Conservation (phyloP, 2,113 vertebrate species). For the Microtus pennsylvanicus region DNA sequence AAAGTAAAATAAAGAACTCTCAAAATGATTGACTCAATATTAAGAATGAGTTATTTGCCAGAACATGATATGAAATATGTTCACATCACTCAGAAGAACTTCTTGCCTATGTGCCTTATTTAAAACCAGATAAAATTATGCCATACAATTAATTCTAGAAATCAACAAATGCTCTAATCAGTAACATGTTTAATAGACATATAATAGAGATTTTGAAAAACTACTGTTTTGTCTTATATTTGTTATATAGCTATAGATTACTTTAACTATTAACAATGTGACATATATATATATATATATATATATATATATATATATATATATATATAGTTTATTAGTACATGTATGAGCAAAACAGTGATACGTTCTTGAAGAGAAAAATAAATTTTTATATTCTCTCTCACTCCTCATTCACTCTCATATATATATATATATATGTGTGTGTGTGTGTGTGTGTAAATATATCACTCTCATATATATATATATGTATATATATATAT, state of each 20-base stretch:
- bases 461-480: no score
- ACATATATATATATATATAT: no score
- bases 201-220: neutral
- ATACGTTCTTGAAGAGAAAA: neutral
- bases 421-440: no score
- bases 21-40: neutral
- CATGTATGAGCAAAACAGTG: neutral
- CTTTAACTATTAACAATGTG: neutral
- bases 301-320: no score
- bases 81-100: neutral
- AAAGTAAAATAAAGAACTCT: neutral
- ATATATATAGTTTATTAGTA: neutral
- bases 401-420: neutral
- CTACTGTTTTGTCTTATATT: neutral
- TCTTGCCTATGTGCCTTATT: neutral
- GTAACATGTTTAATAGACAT: conserved; percentile 5
- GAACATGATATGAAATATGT: conserved; percentile 37
- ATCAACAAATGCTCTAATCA: neutral
- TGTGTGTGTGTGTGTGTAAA: no score
- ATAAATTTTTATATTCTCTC: neutral
- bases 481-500: no score
- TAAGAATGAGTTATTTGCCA: conserved; percentile 26
- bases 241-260: neutral
- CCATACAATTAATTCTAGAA: conserved; percentile 10
- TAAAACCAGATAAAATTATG: conserved; percentile 38